Conservation (phyloP, 2,888 invertebrate species). For the Cerastis leucographa region DNA sequence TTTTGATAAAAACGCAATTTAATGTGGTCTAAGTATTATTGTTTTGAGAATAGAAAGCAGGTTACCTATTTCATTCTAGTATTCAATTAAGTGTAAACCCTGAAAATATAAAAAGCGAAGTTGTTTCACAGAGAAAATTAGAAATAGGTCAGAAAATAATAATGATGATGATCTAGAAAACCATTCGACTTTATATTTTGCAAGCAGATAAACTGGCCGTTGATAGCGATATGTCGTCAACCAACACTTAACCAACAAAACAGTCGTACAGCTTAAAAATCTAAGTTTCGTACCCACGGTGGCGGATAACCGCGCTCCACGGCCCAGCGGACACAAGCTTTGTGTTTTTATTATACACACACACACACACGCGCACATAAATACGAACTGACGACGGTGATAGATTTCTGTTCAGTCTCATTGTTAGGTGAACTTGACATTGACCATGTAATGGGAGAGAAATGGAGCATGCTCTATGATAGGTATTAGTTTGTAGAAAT, state of each 20-base stretch:
- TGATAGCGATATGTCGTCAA: background rate
- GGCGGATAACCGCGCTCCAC: slow-evolving; percentile 62
- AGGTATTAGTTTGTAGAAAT: background rate
- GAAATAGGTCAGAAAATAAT: too few species aligned
- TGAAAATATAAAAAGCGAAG: too few species aligned
- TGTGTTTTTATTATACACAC: slow-evolving; percentile 60
- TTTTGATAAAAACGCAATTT: too few species aligned
- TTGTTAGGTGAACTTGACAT: slow-evolving; percentile 50
- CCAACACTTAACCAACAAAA: background rate
- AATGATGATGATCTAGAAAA: too few species aligned
- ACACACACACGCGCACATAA: slow-evolving; percentile 1
- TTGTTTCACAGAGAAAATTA: too few species aligned
- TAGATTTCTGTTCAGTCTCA: slow-evolving; percentile 13
- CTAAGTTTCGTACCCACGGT: slow-evolving; percentile 60
- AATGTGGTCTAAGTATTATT: too few species aligned
- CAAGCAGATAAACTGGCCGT: background rate
- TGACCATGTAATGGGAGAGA: slow-evolving; percentile 24
- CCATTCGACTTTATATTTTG: too few species aligned
- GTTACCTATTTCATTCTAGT: too few species aligned
- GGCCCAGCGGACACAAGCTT: slow-evolving; percentile 58
- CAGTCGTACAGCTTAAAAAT: slow-evolving; percentile 49
- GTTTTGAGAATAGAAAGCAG: too few species aligned
- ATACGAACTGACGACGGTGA: background rate
- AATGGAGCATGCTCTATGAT: slow-evolving; percentile 33
- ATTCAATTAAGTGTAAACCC: too few species aligned